A percentile compares a stretch with the other conserved stretches of the same genome.
These are phyloP conservation scores for Clarias fuscus DNA, from an alignment of 2,797 vertebrate species.

Conservation along the genomic window DNA sequence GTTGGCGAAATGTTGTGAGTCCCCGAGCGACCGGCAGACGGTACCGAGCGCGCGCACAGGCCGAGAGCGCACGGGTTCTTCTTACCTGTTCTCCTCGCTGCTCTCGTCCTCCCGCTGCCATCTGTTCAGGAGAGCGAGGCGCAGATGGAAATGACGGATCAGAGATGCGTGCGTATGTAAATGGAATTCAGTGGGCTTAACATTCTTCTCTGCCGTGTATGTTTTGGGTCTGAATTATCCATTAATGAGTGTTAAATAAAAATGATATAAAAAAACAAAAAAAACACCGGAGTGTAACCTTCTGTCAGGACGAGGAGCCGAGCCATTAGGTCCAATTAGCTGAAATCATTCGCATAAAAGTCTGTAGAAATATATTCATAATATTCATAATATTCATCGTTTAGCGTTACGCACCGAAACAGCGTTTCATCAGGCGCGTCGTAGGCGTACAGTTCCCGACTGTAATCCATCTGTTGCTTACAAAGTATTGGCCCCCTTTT, in stretches of 20 bases:
- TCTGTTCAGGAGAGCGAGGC: slow-evolving; percentile 41
- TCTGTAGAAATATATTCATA: slow-evolving; percentile 18
- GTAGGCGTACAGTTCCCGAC: neutral
- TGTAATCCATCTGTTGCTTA: slow-evolving; percentile 15
- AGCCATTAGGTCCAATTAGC: slow-evolving; percentile 2
- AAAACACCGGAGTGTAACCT: slow-evolving; percentile 24
- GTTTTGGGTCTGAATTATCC: slow-evolving; percentile 16
- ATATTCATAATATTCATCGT: neutral
- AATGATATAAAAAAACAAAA: no score
- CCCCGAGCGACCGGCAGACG: neutral
- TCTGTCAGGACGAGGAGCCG: neutral
- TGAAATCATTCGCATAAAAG: neutral
- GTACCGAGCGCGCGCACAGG: neutral
- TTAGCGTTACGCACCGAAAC: neutral
- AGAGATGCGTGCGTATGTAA: slow-evolving; percentile 28
- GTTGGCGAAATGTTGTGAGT: neutral
- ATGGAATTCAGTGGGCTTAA: slow-evolving; percentile 1
- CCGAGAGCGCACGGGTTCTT: neutral
- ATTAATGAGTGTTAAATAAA: slow-evolving; percentile 38
- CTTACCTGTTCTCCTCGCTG: slow-evolving; percentile 32
- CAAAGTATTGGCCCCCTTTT: slow-evolving; percentile 13
- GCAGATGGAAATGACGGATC: slow-evolving; percentile 46
- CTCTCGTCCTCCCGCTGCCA: slow-evolving; percentile 26
- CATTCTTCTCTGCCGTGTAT: slow-evolving; percentile 24
- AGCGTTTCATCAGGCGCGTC: neutral